phyloP scores from a whole-genome alignment of 2,113 vertebrate species.

The Bolborhynchus lineola region DNA sequence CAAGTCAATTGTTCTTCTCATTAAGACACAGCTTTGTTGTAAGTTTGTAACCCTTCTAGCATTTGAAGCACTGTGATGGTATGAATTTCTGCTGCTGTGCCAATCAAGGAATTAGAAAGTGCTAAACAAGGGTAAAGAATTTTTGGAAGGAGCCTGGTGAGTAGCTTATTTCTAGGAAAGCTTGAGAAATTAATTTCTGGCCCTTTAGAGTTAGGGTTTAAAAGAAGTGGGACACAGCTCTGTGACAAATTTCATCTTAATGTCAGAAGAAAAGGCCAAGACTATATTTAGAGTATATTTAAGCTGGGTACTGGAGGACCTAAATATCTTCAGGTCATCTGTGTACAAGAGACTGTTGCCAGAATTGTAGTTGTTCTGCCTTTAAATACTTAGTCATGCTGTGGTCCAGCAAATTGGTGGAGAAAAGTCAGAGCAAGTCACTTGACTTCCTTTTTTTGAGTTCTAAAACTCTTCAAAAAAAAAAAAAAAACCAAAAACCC shows the following conservation, averaged over 20 bases:
- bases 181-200: neutral
- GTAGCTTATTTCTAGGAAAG: neutral
- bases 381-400: neutral
- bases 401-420: neutral
- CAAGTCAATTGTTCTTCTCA: neutral
- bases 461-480: neutral
- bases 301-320: slow-evolving; percentile 24
- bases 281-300: slow-evolving; percentile 61
- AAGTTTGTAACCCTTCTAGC: neutral
- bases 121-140: neutral
- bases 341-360: neutral
- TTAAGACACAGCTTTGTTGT: neutral
- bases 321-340: slow-evolving; percentile 53
- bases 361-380: neutral
- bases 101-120: neutral
- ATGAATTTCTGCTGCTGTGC: neutral
- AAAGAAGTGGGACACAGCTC: neutral
- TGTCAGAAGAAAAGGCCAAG: slow-evolving; percentile 68
- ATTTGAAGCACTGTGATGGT: neutral
- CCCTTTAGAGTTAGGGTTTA: neutral
- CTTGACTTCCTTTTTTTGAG: neutral
- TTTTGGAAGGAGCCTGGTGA: neutral
- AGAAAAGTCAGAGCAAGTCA: neutral
- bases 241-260: slow-evolving; percentile 42
- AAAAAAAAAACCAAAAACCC: neutral